A percentile compares a stretch with the other conserved stretches of the same genome.
These are phyloP conservation scores for Hemistola chrysoprasaria DNA, from an alignment of 2,888 invertebrate species.

Conservation along the genomic window DNA sequence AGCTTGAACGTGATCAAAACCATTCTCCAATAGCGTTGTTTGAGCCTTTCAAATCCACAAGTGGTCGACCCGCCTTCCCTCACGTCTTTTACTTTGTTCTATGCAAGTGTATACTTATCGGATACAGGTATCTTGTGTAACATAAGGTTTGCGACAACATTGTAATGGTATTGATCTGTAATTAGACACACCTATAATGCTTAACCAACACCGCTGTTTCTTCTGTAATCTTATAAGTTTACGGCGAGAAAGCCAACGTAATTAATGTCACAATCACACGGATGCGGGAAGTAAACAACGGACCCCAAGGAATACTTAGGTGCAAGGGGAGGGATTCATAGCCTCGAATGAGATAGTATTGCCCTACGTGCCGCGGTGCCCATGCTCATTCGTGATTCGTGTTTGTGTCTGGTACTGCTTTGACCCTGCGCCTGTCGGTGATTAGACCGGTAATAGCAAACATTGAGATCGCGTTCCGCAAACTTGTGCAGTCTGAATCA, in stretches of 20 bases:
- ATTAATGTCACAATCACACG: constrained; percentile 32
- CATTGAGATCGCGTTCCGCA: constrained; percentile 39
- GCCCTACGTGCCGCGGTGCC: constrained; percentile 13
- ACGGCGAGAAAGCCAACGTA: constrained; percentile 27
- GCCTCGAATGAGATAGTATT: constrained; percentile 20
- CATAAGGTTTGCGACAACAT: no score
- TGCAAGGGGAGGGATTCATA: constrained; percentile 22
- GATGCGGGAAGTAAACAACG: constrained; percentile 25
- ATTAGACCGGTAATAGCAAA: constrained; percentile 19
- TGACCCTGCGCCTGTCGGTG: constrained; percentile 15
- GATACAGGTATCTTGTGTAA: no score
- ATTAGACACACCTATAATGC: no score
- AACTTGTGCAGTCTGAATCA: constrained; percentile 50
- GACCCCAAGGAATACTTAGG: constrained; percentile 29
- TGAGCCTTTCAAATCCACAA: constrained; percentile 66
- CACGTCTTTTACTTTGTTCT: constrained; percentile 35
- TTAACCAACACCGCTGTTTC: constrained; percentile 9
- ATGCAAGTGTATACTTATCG: background rate
- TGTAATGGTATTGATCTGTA: no score
- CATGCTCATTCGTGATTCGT: constrained; percentile 5
- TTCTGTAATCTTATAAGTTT: constrained; percentile 25
- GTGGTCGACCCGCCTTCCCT: constrained; percentile 69
- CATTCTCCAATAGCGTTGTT: constrained; percentile 54
- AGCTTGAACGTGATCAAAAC: constrained; percentile 36
- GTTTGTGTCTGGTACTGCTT: constrained; percentile 17